Base-by-base conservation (phyloP, 2,888 invertebrate genomes). In the Ochropleura plecta region DNA sequence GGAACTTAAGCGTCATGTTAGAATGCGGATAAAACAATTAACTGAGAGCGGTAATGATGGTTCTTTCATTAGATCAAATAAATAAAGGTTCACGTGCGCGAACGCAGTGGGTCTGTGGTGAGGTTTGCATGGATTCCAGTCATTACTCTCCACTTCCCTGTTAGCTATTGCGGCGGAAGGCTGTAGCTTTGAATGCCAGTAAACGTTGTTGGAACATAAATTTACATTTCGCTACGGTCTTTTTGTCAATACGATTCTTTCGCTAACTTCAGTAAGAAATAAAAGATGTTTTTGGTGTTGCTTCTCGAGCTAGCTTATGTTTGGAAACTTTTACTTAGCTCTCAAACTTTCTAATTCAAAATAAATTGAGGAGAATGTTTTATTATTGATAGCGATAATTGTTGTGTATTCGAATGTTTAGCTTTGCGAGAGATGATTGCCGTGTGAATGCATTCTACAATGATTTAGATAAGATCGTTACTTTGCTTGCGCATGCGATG, bases 181-280 rank as follows among this genome's bases (percentile, higher is more conserved):
- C 80, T 85, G 83, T 84, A 84, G 83, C 84, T 85, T 88, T 79
- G 78, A 82, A 83, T 86, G 85, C 87, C 81, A 71, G 74, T 77
- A 84, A 85, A 76, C 79, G 82, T 84, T 84, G 81, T 86, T 84
- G 64, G 67, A 82, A 87, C 86, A 90, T 89, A 89, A 84, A 91
- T 90, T 89, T 88, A 86, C 87, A 88, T 89, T 89, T 89, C 80
- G 85, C 85, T 88, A 86, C 85, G 88, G 85, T 82, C 81, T 78
- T 90, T 88, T 86, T 88, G 88, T 89, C 83, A 86, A 83, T 88
- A 84, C 83, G 77, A 86, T 87, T 85, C 82, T 86, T 84, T 87
- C 78, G 82, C 84, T n/a, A 62, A 44, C 62, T 62, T 14, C 62
- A 74, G 83, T 78, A 76, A 83, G 80, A 90, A 89, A 89, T 87